Evolutionary conservation across 2,888 invertebrate genomes (phyloP), one percentile per base, ranked within the genome.

Genomic region (Hirtodrosophila alboralis): DNA sequence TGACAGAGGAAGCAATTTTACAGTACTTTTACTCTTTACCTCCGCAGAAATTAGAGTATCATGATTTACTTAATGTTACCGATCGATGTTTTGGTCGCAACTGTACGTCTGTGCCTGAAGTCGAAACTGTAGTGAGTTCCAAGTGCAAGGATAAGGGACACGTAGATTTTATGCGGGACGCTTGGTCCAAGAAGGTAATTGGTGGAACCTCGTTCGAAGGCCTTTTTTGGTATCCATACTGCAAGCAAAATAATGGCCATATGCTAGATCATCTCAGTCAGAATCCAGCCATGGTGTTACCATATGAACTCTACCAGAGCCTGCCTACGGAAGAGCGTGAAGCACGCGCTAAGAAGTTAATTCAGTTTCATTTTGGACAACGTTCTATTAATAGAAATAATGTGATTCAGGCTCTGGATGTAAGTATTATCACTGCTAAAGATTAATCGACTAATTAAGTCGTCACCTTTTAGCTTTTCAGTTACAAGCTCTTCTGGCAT

Each of bases 281-380:
- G 4, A 40, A 74, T 2, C 67, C 87, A 0, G 34, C 51, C 1
- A 41, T 70, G 53, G 67, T 87, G 3, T 60, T 90, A 6, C 89
- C 89, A 6, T 40, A 77, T 2, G 88, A 88, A 2, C 40, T 89
- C 0, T 79, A 75, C 10, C 28, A 12, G 12, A 41, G 3, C 7
- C 73, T 57, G 38, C 5, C 75, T 0, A 44, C 52, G 6, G 67
- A 61, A 4, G 49, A 75, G 1, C 78, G 66, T 0, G 54, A 54
- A 0, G 31, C 59, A 13, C 67, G 77, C 5, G 83, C 87, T 1
- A 41, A 61, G 1, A 84, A 86, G 23, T 78, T 92, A 14, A 87
- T 91, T 18, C 66, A 89, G 10, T 88, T 89, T 33, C 92, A 92
- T 74, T 92, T 90, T 68, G 91, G 90, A 0, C 70, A 80, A 0